Percentiles rank a stretch among this genome's conserved stretches.
Conservation (phyloP, 2,797 vertebrate species). For the Aplochiton taeniatus region DNA sequence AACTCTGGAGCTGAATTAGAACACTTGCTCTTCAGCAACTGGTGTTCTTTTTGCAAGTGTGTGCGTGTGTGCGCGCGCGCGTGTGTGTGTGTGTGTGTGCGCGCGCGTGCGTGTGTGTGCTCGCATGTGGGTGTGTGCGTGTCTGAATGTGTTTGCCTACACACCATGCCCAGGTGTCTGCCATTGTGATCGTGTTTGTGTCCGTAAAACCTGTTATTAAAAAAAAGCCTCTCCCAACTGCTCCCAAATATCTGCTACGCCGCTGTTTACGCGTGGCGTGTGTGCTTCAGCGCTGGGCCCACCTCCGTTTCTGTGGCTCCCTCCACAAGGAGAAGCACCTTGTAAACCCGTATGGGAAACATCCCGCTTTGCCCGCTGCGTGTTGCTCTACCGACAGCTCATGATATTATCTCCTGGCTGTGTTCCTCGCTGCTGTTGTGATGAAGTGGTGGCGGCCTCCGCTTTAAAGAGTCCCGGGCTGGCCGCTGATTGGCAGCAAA, state of each 20-base stretch:
- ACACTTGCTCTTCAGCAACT: constrained; percentile 11
- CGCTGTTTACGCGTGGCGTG: too few species aligned
- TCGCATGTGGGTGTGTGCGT: not conserved
- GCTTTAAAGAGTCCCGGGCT: constrained; percentile 81
- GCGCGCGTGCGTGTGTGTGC: not conserved
- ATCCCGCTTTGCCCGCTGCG: too few species aligned
- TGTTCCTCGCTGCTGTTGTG: constrained; percentile 1
- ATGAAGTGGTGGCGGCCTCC: constrained; percentile 29
- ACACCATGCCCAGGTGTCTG: constrained; percentile 13
- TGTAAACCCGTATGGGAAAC: too few species aligned
- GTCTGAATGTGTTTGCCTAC: too few species aligned
- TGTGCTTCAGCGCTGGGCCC: too few species aligned
- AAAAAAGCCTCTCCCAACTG: too few species aligned
- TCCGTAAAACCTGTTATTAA: too few species aligned
- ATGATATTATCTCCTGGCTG: not conserved
- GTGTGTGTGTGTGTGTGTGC: constrained; percentile 4
- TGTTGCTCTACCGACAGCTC: too few species aligned
- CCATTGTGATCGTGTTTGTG: constrained; percentile 35
- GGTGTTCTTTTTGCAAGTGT: constrained; percentile 12
- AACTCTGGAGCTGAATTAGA: not conserved
- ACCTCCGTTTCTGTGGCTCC: too few species aligned
- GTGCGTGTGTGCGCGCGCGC: not conserved
- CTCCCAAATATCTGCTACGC: too few species aligned
- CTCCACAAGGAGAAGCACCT: too few species aligned
- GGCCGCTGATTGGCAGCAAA: constrained; percentile 75